A percentile compares a stretch with the other conserved stretches of the same genome.
These are phyloP conservation scores for Phengaris arion DNA, from an alignment of 2,888 invertebrate genomes.

Conservation along the genomic window DNA sequence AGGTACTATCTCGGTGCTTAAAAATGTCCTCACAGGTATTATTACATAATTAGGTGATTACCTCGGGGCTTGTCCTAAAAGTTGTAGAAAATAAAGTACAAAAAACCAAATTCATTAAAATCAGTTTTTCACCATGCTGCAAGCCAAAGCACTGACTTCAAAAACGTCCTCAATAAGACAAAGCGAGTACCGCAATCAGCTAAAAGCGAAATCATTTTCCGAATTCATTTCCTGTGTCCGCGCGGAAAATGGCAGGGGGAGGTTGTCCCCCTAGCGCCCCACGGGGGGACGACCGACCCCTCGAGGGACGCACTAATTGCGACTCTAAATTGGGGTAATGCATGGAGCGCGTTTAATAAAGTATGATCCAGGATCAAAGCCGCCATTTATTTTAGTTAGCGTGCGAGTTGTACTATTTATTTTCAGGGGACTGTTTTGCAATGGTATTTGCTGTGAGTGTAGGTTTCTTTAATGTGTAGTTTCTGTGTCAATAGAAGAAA, in stretches of 20 bases:
- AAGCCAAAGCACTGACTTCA: neutral
- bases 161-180: constrained; percentile 24
- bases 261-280: constrained; percentile 48
- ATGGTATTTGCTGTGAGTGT: neutral
- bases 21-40: no score
- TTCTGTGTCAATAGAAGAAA: neutral
- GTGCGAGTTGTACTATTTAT: neutral
- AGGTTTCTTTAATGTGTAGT: neutral
- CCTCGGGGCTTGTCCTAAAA: neutral
- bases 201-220: constrained; percentile 77
- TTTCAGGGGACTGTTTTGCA: neutral
- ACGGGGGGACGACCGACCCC: constrained; percentile 47
- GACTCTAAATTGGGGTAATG: constrained; percentile 75
- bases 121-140: neutral
- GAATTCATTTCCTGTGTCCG: constrained; percentile 72
- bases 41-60: no score
- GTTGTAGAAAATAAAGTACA: neutral
- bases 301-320: constrained; percentile 70
- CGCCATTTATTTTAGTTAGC: constrained; percentile 71
- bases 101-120: neutral
- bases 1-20: no score
- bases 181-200: constrained; percentile 60
- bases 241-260: constrained; percentile 60
- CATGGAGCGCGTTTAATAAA: constrained; percentile 72
- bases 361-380: constrained; percentile 66